These are phyloP conservation scores for Syritta pipiens DNA, from an alignment of 2,888 invertebrate genomes.

Conservation along the genomic window DNA sequence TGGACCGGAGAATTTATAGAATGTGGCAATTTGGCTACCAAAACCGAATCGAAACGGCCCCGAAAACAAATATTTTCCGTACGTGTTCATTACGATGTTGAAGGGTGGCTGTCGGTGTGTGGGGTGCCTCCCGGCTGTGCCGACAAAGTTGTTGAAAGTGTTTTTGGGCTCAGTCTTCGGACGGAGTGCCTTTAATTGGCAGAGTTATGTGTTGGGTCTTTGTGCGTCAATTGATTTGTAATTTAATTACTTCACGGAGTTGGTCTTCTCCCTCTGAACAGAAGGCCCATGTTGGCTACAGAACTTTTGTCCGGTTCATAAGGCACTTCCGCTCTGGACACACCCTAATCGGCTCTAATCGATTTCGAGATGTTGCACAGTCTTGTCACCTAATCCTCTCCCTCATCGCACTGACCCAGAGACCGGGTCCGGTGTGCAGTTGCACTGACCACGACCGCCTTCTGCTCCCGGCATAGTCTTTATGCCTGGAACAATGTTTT, in stretches of 20 bases:
- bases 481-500: too few species aligned
- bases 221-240: conserved; percentile 37
- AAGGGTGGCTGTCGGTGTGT: conserved; percentile 1
- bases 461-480: too few species aligned
- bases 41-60: conserved; percentile 49
- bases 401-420: too few species aligned
- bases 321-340: too few species aligned
- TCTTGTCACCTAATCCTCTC: too few species aligned
- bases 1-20: conserved; percentile 46
- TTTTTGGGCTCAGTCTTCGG: conserved; percentile 18
- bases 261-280: too few species aligned
- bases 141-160: conserved; percentile 29
- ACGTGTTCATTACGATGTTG: conserved; percentile 64
- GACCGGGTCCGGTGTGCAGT: too few species aligned
- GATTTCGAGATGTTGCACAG: too few species aligned
- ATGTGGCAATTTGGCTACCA: conserved; percentile 57
- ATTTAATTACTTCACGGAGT: conserved; percentile 16
- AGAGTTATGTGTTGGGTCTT: not conserved
- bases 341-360: too few species aligned
- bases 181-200: conserved; percentile 18
- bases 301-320: too few species aligned
- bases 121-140: conserved; percentile 12
- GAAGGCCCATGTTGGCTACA: too few species aligned
- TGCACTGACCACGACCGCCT: too few species aligned
- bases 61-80: conserved; percentile 64